phyloP scores from a whole-genome alignment of 1,140 invertebrate genomes.

The Daktulosphaira vitifoliae region DNA sequence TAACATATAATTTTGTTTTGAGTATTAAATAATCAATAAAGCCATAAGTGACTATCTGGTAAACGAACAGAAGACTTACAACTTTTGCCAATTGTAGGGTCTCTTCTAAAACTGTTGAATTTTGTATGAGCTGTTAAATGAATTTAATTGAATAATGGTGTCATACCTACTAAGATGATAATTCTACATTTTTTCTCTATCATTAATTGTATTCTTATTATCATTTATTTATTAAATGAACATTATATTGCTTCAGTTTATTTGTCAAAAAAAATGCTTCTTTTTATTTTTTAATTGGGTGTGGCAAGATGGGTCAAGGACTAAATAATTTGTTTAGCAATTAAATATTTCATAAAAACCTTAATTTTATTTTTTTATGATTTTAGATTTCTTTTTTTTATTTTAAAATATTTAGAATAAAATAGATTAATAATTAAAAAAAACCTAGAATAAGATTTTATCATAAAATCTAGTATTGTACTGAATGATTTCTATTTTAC shows the following conservation, averaged over 20 bases:
- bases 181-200: too few species aligned
- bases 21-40: slow-evolving; percentile 14
- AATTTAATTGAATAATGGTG: not conserved
- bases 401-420: too few species aligned
- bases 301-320: slow-evolving; percentile 30
- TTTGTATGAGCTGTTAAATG: not conserved
- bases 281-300: slow-evolving; percentile 14
- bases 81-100: slow-evolving; percentile 9
- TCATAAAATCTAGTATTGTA: too few species aligned
- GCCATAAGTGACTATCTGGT: slow-evolving; percentile 1
- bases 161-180: too few species aligned
- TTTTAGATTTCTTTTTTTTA: not conserved
- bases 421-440: too few species aligned
- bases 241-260: too few species aligned
- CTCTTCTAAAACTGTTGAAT: not conserved
- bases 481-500: too few species aligned
- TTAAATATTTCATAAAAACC: slow-evolving; percentile 10
- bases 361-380: not conserved
- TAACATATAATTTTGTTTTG: too few species aligned
- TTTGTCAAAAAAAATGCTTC: slow-evolving; percentile 18
- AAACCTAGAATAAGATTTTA: too few species aligned
- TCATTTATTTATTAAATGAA: too few species aligned
- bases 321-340: slow-evolving; percentile 30
- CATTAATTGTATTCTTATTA: too few species aligned
- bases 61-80: slow-evolving; percentile 18